Evolutionary conservation across 64 coral and sea anemone species (phyloP), one percentile per base, ranked within the genome.

Genomic region (Acropora tenuis): DNA sequence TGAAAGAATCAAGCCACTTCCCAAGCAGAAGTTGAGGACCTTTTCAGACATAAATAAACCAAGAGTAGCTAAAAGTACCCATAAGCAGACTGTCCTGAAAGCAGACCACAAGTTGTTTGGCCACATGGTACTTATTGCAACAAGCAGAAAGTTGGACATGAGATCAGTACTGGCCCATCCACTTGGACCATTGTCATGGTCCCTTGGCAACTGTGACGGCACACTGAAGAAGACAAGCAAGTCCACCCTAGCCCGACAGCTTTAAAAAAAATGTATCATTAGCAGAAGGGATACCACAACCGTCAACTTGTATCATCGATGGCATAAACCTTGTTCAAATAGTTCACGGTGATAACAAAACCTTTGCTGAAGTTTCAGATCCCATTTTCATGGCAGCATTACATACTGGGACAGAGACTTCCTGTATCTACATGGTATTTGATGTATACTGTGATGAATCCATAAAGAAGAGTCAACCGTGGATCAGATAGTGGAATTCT

Each of bases 61-160:
- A 41, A 74, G 78, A 80, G 75, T 87, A 72, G 53, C 78, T 40
- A 88, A 93, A 82, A 58, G 75, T 30, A 79, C 86, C 10, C 80
- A 50, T 49, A 93, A 93, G 73, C 52, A 93, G 76, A 74, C 73
- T 80, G 63, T 93, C 49, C 43, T 93, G 11, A 93, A 88, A 88
- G 92, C 78, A 73, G 92, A 93, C 69, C 46, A 89, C 68, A 89
- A 68, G 77, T 81, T 93, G 61, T 88, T 93, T 88, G 78, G 92
- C 11, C 78, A 88, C 16, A 86, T 88, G 86, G 57, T 91, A 41
- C 71, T 91, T 10, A 79, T 83, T 42, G 78, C 79, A 58, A 69
- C 78, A 47, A 91, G 89, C 68, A 91, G 88, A 41, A 91, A 91
- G 58, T 75, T 83, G 40, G 43, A 91, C 63, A 83, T 86, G 53